Base-by-base conservation (phyloP, 2,113 vertebrate species). In the Mixornis gularis region DNA sequence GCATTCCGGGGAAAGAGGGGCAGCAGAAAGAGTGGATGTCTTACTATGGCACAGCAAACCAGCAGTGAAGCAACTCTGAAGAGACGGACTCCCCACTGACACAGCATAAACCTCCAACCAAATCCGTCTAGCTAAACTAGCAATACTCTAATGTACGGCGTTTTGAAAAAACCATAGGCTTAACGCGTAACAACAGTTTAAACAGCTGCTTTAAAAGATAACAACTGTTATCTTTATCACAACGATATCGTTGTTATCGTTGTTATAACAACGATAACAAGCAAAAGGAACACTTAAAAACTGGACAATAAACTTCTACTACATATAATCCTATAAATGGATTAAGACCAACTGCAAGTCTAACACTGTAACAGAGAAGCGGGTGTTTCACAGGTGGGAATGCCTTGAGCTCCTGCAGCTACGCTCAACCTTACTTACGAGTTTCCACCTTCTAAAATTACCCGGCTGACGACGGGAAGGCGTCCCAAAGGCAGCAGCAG, bases 21-120 rank as follows among this genome's bases (percentile, higher is more conserved):
- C 40, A n/a, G 26, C 14, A 81, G 7, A n/a, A 65, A 41, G 0
- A 65, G 7, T 0, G 1, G 1, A 3, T 2, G 1, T 3, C n/a
- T 44, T 13, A 24, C 40, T 15, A 3, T 7, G n/a, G 18, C 12
- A 46, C 0, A 72, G 30, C 29, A 70, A 64, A 64, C 3, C 46
- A 25, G 25, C 48, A 38, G 6, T 1, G 15, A 69, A 55, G 51
- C 24, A 21, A 6, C 17, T 40, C 24, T 10, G 21, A 34, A 69
- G 14, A 63, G 9, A 36, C 14, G 60, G 7, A 9, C 38, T 40
- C 32, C 32, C 7, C 26, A 17, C 4, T 26, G 20, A 5, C 2
- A 13, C 30, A 19, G 34, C 19, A 46, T 0, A 41, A n/a, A 16
- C 4, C 22, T 9, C 29, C 22, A 24, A 16, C 4, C 43, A 46